Evolutionary conservation across 2,888 invertebrate genomes (phyloP).

Genomic region (Lasioglossum pauxillum): DNA sequence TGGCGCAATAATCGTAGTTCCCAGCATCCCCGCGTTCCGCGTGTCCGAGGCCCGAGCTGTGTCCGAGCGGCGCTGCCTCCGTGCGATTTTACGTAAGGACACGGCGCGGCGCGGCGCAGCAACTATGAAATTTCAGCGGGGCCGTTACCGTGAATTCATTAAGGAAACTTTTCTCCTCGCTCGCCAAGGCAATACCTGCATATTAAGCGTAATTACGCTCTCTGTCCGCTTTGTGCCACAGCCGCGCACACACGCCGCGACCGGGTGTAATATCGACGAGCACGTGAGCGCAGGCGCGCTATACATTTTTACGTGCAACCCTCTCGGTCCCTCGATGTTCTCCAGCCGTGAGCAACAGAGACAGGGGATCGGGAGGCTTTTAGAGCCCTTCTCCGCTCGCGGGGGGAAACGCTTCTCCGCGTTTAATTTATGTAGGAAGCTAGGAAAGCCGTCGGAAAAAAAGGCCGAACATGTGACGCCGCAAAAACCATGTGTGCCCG

Average conservation of each 20-base stretch:
- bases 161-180: slow-evolving; percentile 52
- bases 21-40: not conserved
- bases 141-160: slow-evolving; percentile 63
- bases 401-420: slow-evolving; percentile 55
- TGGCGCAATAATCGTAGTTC: slow-evolving; percentile 26
- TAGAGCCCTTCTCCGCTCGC: slow-evolving; percentile 46
- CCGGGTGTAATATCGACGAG: slow-evolving; percentile 76
- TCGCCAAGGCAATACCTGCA: slow-evolving; percentile 57
- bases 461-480: slow-evolving; percentile 75
- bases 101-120: slow-evolving; percentile 43
- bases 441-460: slow-evolving; percentile 66
- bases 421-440: slow-evolving; percentile 71
- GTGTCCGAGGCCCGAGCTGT: not conserved
- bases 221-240: slow-evolving; percentile 48
- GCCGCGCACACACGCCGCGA: slow-evolving; percentile 49
- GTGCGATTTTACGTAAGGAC: slow-evolving; percentile 37
- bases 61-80: not conserved
- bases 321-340: slow-evolving; percentile 20
- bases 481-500: slow-evolving; percentile 71
- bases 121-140: slow-evolving; percentile 56
- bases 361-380: slow-evolving; percentile 32
- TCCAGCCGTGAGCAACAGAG: not conserved
- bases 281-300: slow-evolving; percentile 68
- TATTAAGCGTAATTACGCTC: slow-evolving; percentile 65
- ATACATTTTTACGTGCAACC: slow-evolving; percentile 68